Percentiles rank a stretch among this genome's conserved stretches.
Conservation (phyloP, 2,113 vertebrate species). For the Melospiza melodia region DNA sequence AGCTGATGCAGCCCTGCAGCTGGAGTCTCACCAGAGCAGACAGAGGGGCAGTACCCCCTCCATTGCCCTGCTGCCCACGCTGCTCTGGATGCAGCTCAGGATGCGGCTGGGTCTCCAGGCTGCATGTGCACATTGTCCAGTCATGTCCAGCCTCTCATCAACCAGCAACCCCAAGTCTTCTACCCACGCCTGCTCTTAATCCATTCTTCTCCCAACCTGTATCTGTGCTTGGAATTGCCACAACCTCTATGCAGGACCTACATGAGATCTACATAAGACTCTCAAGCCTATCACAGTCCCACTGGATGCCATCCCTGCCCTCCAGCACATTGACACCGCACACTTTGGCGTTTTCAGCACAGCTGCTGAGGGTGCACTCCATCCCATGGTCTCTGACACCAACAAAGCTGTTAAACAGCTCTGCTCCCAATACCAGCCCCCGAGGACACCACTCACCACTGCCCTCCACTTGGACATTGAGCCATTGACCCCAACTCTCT, state of each 20-base stretch:
- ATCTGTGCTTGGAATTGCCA: neutral
- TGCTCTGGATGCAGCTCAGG: neutral
- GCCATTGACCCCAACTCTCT: neutral
- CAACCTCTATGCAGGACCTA: neutral
- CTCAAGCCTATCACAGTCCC: neutral
- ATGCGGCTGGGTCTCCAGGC: no score
- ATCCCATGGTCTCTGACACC: neutral
- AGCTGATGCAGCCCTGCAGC: neutral
- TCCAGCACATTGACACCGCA: neutral
- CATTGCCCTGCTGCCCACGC: fast-evolving
- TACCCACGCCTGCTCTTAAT: neutral
- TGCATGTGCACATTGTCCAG: fast-evolving
- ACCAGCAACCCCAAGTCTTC: neutral
- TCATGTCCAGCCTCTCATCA: neutral
- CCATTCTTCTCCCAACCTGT: neutral
- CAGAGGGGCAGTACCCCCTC: neutral
- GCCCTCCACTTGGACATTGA: neutral
- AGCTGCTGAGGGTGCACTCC: neutral
- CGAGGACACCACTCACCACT: neutral
- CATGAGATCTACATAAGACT: neutral
- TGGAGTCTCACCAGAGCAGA: neutral
- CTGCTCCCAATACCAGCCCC: no score
- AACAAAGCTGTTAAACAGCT: neutral
- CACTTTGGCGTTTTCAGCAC: neutral
- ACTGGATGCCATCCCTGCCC: no score